A percentile compares a stretch with the other conserved stretches of the same genome.
Evolutionary conservation across 2,113 vertebrate species (phyloP).

Genomic region (Anseranas semipalmata): DNA sequence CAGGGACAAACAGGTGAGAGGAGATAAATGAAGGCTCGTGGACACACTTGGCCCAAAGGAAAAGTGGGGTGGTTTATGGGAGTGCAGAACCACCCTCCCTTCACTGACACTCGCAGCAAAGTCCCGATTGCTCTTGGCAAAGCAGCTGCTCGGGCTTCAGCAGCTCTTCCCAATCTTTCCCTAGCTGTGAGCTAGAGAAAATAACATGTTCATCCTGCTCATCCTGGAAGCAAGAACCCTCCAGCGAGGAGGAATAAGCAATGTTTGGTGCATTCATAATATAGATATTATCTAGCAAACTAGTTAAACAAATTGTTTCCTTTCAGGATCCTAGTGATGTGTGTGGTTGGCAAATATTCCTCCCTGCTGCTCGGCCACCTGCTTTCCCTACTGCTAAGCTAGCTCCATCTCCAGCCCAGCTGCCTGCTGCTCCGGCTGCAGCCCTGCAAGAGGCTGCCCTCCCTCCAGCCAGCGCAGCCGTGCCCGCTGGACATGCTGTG

Average conservation of each 20-base stretch:
- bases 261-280: constrained; percentile 37
- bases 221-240: not conserved
- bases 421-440: not conserved
- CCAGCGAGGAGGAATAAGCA: not conserved
- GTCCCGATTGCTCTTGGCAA: not conserved
- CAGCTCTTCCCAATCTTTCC: not conserved
- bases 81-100: not conserved
- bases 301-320: constrained; percentile 60
- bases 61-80: not conserved
- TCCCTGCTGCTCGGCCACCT: constrained; percentile 51
- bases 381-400: constrained; percentile 34
- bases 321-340: constrained; percentile 17
- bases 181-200: not conserved
- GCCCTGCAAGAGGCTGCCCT: not conserved
- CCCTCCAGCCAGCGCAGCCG: fast-evolving
- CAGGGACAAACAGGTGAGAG: not conserved
- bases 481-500: not conserved
- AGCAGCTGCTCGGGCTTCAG: not conserved
- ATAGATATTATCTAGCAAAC: constrained; percentile 66
- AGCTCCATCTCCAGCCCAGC: constrained; percentile 9
- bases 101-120: not conserved
- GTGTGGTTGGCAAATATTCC: constrained; percentile 5
- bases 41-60: not conserved
- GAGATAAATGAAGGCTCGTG: not conserved
- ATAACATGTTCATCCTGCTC: not conserved